Percentiles rank a stretch among this genome's conserved stretches.
Conservation (phyloP, 2,797 vertebrate genomes). For the Oreortyx pictus region DNA sequence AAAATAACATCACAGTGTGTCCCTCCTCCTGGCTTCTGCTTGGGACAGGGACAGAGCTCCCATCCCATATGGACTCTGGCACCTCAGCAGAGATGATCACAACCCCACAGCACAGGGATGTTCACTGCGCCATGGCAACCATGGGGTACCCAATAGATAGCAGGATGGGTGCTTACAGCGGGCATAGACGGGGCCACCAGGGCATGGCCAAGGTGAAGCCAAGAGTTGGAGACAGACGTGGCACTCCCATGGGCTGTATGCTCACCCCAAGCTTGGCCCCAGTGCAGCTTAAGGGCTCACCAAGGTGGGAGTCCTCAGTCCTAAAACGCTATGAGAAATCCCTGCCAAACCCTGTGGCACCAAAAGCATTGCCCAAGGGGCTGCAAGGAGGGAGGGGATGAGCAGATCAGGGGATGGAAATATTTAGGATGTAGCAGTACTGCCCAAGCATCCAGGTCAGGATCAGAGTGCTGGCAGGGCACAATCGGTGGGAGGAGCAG, state of each 20-base stretch:
- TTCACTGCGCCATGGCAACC: neutral
- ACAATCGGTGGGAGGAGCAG: neutral
- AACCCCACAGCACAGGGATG: neutral
- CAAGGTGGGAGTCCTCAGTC: neutral
- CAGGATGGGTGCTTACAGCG: neutral
- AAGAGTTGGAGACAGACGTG: accelerated
- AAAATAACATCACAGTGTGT: neutral
- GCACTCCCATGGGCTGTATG: neutral
- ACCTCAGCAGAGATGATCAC: neutral
- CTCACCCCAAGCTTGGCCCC: neutral
- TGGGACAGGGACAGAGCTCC: neutral
- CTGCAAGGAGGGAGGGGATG: neutral
- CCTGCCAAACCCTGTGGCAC: neutral
- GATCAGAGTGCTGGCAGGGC: neutral
- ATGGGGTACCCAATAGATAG: no score
- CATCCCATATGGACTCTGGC: neutral
- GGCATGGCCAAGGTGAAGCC: constrained; percentile 15
- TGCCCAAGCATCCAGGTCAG: neutral
- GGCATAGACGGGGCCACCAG: neutral
- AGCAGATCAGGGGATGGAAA: neutral
- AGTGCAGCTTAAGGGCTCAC: accelerated
- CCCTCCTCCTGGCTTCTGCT: neutral
- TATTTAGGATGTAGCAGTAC: neutral
- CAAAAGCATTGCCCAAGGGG: neutral
- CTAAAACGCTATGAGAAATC: neutral